These are phyloP conservation scores for Standfussiana lucernea DNA, from an alignment of 2,888 invertebrate species.

Conservation along the genomic window DNA sequence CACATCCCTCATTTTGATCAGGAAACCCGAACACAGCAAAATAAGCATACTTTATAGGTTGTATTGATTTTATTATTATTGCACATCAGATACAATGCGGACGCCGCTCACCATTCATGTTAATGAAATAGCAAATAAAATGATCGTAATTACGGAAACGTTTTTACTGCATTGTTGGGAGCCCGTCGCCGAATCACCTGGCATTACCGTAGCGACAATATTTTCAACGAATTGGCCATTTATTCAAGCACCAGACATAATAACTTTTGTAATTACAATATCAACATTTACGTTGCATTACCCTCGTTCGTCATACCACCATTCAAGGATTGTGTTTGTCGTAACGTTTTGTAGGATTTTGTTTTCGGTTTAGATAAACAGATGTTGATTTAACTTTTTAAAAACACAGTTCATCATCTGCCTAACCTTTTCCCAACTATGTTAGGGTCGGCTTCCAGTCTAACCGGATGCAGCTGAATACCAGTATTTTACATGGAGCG, in stretches of 20 bases:
- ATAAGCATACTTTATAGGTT: conserved; percentile 59
- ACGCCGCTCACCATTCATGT: conserved; percentile 84
- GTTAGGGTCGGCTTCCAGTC: too few relatives aligned
- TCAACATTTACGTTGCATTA: conserved; percentile 75
- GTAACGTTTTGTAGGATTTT: conserved; percentile 26
- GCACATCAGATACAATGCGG: conserved; percentile 76
- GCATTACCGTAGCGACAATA: conserved; percentile 87
- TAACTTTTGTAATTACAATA: conserved; percentile 87
- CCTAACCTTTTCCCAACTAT: too few relatives aligned
- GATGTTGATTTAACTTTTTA: not conserved
- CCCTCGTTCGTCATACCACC: conserved; percentile 55
- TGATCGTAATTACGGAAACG: conserved; percentile 87
- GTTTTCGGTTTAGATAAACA: not conserved
- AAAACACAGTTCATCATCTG: not conserved
- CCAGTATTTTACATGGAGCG: too few relatives aligned
- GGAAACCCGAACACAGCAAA: conserved; percentile 21
- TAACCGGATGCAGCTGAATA: too few relatives aligned
- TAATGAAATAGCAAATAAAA: conserved; percentile 88
- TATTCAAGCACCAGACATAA: conserved; percentile 85
- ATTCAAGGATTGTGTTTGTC: conserved; percentile 25
- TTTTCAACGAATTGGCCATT: conserved; percentile 88
- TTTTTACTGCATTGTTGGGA: conserved; percentile 87
- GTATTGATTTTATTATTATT: conserved; percentile 72
- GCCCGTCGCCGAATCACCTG: conserved; percentile 86
- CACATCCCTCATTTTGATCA: not conserved